Percentiles rank a stretch among this genome's conserved stretches.
Evolutionary conservation across 2,113 vertebrate species (phyloP).

Genomic region (Colossoma macropomum): DNA sequence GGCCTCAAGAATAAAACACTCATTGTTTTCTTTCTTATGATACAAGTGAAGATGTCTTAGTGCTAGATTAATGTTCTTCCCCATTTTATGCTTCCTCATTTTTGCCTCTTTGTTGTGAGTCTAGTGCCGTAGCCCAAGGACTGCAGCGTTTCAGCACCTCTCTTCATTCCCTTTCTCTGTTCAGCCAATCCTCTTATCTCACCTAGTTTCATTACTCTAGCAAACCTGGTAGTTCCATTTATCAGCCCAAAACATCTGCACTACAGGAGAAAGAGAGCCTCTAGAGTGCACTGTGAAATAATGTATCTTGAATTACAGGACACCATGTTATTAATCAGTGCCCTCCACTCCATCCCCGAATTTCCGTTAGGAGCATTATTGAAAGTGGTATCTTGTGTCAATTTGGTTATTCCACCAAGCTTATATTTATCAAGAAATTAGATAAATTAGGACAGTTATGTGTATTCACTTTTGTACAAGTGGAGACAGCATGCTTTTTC

Average conservation of each 20-base stretch:
- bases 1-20: no score
- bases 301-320: not conserved
- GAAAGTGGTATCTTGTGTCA: no score
- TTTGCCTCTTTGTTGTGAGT: not conserved
- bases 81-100: not conserved
- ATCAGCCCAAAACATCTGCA: slow-evolving; percentile 34
- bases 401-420: no score
- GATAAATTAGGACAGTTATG: no score
- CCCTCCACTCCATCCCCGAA: no score
- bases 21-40: not conserved
- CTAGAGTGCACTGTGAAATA: not conserved
- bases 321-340: slow-evolving; percentile 8
- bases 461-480: no score
- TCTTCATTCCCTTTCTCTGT: not conserved
- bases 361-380: no score
- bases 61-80: not conserved
- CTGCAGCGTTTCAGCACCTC: not conserved
- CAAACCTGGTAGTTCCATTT: slow-evolving; percentile 6
- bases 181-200: slow-evolving; percentile 6
- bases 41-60: not conserved
- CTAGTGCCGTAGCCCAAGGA: not conserved
- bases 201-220: not conserved
- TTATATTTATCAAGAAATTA: no score
- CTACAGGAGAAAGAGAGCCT: slow-evolving; percentile 5
- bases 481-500: no score